Percentiles rank a stretch among this genome's conserved stretches.
phyloP scores from a whole-genome alignment of 2,113 vertebrate species.

The Chaetodon trifascialis region DNA sequence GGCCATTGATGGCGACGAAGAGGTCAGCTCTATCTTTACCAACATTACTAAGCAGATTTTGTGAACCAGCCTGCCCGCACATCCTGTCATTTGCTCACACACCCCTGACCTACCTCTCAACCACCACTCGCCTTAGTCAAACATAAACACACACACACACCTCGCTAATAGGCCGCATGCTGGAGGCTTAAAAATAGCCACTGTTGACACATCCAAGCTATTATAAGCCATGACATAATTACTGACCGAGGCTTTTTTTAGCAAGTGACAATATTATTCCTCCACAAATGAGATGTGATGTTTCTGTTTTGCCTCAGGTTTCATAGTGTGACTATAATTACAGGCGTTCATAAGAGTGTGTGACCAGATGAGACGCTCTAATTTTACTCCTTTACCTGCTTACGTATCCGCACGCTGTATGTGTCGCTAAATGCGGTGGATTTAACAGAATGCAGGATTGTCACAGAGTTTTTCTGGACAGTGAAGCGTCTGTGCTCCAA shows the following conservation, averaged over 20 bases:
- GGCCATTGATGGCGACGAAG: slow-evolving; percentile 61
- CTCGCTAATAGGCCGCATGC: slow-evolving; percentile 20
- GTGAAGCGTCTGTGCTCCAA: background rate
- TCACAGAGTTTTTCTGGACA: background rate
- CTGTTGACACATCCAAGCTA: background rate
- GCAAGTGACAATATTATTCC: slow-evolving; percentile 39
- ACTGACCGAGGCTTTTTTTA: slow-evolving; percentile 12
- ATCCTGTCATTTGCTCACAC: slow-evolving; percentile 77
- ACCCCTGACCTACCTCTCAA: slow-evolving; percentile 57
- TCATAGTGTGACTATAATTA: slow-evolving; percentile 21
- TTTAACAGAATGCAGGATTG: background rate
- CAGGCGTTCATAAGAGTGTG: background rate
- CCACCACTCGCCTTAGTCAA: slow-evolving; percentile 56
- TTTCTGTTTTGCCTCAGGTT: slow-evolving; percentile 30
- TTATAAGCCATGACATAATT: slow-evolving; percentile 10
- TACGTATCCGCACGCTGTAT: background rate
- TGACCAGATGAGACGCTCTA: slow-evolving; percentile 2
- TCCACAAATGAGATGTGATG: slow-evolving; percentile 11
- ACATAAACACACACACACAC: slow-evolving; percentile 34
- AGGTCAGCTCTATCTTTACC: slow-evolving; percentile 81
- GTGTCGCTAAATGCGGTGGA: background rate
- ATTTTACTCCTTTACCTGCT: slow-evolving; percentile 22
- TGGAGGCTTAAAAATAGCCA: slow-evolving; percentile 16
- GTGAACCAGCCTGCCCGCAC: slow-evolving; percentile 70
- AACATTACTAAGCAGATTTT: slow-evolving; percentile 78